Conservation (phyloP, 2,797 vertebrate genomes). For the Chromis chromis region DNA sequence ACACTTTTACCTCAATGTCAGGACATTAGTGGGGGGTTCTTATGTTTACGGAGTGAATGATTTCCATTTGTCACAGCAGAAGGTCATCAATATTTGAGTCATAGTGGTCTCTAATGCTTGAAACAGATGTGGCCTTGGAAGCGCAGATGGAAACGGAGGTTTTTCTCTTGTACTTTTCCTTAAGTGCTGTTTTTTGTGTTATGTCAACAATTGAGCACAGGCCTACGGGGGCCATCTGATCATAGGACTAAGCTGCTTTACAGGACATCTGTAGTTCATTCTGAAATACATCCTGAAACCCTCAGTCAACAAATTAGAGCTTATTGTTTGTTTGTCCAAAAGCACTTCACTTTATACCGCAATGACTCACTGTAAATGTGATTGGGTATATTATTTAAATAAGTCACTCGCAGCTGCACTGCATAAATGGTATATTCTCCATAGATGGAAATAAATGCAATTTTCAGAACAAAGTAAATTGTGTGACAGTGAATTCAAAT, state of each 20-base stretch:
- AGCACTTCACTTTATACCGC: too few species aligned
- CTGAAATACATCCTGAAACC: neutral
- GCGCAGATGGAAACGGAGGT: conserved; percentile 3
- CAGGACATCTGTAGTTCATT: neutral
- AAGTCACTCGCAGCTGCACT: neutral
- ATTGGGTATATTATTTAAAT: neutral
- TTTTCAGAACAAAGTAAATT: neutral
- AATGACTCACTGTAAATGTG: neutral
- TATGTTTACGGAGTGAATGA: conserved; percentile 59
- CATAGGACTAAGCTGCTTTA: neutral
- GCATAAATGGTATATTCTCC: neutral
- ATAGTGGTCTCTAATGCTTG: conserved; percentile 24
- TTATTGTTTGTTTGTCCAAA: neutral
- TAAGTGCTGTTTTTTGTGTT: neutral
- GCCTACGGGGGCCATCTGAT: neutral
- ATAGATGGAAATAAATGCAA: neutral
- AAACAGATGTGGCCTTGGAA: conserved; percentile 34
- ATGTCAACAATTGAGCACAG: neutral
- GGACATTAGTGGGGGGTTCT: conserved; percentile 43
- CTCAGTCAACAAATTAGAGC: neutral
- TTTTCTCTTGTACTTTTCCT: neutral
- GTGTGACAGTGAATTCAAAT: neutral
- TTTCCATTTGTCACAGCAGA: conserved; percentile 51
- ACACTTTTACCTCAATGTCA: conserved; percentile 57
- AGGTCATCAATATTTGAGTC: conserved; percentile 57